These are phyloP conservation scores for Cygnus buccinator DNA, from an alignment of 2,113 vertebrate species.

Conservation along the genomic window DNA sequence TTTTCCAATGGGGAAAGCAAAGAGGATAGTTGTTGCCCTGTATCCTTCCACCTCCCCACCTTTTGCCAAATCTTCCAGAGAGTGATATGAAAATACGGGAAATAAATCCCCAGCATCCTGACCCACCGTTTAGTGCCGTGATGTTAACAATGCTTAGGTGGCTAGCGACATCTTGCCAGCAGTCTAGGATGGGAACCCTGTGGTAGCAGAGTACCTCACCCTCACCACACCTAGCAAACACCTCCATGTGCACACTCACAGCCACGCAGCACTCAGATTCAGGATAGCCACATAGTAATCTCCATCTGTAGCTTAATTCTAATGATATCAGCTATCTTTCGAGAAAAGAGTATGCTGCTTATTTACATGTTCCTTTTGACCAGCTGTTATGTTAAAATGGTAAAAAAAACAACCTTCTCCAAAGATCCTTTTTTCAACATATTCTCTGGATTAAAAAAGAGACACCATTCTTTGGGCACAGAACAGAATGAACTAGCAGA, in stretches of 20 bases:
- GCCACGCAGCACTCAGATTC: background rate
- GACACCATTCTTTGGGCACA: background rate
- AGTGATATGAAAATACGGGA: rapidly evolving
- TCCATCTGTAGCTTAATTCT: background rate
- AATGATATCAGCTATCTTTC: background rate
- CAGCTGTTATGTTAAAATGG: background rate
- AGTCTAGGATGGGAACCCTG: rapidly evolving
- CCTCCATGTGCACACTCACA: background rate
- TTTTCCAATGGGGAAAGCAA: background rate
- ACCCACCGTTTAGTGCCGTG: background rate
- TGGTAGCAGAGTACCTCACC: background rate
- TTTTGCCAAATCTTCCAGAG: background rate
- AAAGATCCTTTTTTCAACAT: background rate
- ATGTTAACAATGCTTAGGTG: background rate
- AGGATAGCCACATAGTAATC: background rate
- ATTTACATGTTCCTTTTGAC: background rate
- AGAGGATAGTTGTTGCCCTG: background rate
- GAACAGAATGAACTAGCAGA: background rate
- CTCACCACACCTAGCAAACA: background rate
- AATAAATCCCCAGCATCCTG: background rate
- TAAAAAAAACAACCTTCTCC: background rate
- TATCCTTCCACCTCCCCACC: rapidly evolving
- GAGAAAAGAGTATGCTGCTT: background rate
- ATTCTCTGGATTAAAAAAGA: background rate
- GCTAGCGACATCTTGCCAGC: background rate